Evolutionary conservation across 2,888 invertebrate genomes (phyloP), one percentile per base, ranked within the genome.

Genomic region (Escarpia spicata): DNA sequence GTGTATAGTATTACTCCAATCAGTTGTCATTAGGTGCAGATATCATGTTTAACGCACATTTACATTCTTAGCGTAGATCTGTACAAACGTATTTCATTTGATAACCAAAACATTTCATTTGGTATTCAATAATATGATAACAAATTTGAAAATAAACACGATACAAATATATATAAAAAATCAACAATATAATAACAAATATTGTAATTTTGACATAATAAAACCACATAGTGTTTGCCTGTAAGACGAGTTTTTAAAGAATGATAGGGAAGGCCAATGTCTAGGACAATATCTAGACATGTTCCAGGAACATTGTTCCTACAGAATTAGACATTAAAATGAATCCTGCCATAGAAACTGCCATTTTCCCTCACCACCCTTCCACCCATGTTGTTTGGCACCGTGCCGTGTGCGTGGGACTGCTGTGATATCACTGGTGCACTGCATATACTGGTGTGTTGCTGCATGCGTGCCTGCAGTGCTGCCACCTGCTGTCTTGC

Each of bases 341-440:
- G 75, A 75, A n/a, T 75, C 26, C 19, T 26, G n/a, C 75, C 19
- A 26, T 19, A 26, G 6, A 75, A 15, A 19, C 75, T 75, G 75
- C 75, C 75, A 75, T 75, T 15, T 75, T 75, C n/a, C 6, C 75
- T 1, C n/a, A 9, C 75, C 6, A 3, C 26, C 75, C 19, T 6
- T 26, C n/a, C n/a, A 15, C 92, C 90, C 60, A n/a, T 91, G 60
- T 91, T 75, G 75, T 75, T 19, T 75, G 75, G 60, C 93, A 92
- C 92, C 60, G 4, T 43, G 37, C 91, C 91, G 4, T 89, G 45
- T 89, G 43, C 43, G 52, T 92, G 91, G 92, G 89, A 92, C 91
- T 91, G 91, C 92, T 92, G 31, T 89, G 89, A 91, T 37, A 44
- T 89, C 45, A 60, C 89, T 75, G 10, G 90, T 92, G 92, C 92